Base-by-base conservation (phyloP, 2,113 vertebrate genomes). In the Merops nubicus region DNA sequence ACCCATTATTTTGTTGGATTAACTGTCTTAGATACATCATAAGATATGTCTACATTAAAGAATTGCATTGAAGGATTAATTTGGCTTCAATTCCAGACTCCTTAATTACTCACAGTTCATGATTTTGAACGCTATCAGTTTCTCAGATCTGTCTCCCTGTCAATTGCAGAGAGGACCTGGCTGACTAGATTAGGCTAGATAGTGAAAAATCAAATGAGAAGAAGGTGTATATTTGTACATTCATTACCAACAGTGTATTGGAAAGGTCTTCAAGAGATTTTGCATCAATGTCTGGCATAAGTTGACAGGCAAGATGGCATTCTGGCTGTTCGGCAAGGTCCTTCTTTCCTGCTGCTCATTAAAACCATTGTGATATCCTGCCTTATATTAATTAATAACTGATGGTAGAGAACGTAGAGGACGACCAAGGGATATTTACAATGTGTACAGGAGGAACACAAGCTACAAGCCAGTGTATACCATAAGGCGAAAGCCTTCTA, bases 271-370 rank as follows among this genome's bases (percentile, higher is more conserved):
- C 6, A 70, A 65, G 60, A 33, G 20, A 26, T 54, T 78, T 74
- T 40, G 15, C 64, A 26, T 54, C 5, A 12, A 5, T 45, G 17
- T n/a, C 43, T 77, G 40, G 20, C 28, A 28, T 28, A 31, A 2
- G 0, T 1, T 73, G 43, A 28, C 21, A 72, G 28, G 43, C 0
- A 2, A 23, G 9, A 34, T 42, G 17, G 19, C 53, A 40, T 23
- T 63, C 40, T 48, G 17, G 6, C 15, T 73, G 25, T 47, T 69
- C 40, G 45, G 18, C 6, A n/a, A 53, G 5, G 13, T 34, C n/a
- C 9, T 56, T 57, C 25, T 54, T 51, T 74, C 60, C 21, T 8
- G 14, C 21, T 70, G 6, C 7, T 79, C 18, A 29, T 14, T 16
- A 40, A 10, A 57, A 10, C 28, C 4, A 7, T 12, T 21, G 54